Base-by-base conservation (phyloP, 92 coral and sea anemone species). In the Nematostella vectensis region DNA sequence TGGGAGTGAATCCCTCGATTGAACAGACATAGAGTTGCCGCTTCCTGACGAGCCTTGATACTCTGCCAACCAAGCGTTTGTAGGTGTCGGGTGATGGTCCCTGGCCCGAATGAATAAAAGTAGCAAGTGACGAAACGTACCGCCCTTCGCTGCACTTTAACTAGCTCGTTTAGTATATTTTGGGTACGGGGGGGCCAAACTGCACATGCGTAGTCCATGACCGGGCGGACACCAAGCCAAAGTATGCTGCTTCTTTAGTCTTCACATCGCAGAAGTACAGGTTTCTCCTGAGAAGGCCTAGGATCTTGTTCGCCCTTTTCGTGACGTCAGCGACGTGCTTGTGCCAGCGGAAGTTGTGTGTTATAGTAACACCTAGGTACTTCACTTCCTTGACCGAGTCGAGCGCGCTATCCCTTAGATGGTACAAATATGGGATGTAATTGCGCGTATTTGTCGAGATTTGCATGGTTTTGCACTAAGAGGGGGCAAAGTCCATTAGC, bases 401-500 rank as follows among this genome's bases (percentile, higher is more conserved):
- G 24, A 43, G 28, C 3, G 56, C 26, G 2, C 11, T 22, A 50
- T 24, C 27, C 52, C 51, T 18, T 12, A 22, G 27, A 36, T 39
- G 25, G 53, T 60, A 44, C 40, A 0, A 29, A 15, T 60, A 31
- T 4, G 15, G 10, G 38, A 25, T 60, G 23, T 45, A 15, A 47
- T 60, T 55, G 24, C 74, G 65, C 10, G 66, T 67, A 29, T 45
- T 67, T 10, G 64, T 48, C 11, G 48, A 38, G 2, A 47, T 67
- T 8, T 26, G 39, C n/a, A 45, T 44, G 0, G 21, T 55, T 25
- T 23, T 67, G 44, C 69, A 49, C 29, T 62, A 25, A 17, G 42
- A 22, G 10, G 44, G 66, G 13, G 36, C 36, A 30, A 62, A 29
- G 11, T 16, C 25, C 58, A 62, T 48, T 19, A 17, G 13, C 31